These are phyloP conservation scores for Dromococcyx pavoninus DNA, from an alignment of 2,797 vertebrate species.

Conservation along the genomic window DNA sequence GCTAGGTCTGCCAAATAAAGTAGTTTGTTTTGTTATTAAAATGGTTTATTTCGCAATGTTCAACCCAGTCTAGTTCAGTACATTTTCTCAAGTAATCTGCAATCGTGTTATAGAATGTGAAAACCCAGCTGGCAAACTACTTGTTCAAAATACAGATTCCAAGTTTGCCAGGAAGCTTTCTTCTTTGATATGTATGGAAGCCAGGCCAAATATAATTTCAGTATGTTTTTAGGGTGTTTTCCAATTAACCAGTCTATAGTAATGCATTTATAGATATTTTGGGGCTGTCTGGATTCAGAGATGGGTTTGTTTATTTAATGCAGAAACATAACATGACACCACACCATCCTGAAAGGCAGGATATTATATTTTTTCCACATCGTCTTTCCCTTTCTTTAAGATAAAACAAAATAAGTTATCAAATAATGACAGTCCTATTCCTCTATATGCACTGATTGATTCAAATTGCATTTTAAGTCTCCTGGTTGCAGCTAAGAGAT, in stretches of 20 bases:
- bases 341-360: neutral
- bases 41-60: neutral
- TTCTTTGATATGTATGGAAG: neutral
- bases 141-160: neutral
- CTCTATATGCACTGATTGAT: neutral
- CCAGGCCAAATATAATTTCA: neutral
- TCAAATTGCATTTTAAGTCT: neutral
- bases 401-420: neutral
- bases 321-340: neutral
- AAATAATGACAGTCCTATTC: neutral
- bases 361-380: neutral
- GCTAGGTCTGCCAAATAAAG: neutral
- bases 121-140: neutral
- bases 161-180: neutral
- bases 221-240: neutral
- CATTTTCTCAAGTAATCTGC: neutral
- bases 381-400: neutral
- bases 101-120: neutral
- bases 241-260: neutral
- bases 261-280: neutral
- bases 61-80: neutral
- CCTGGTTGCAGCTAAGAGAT: neutral
- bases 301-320: neutral
- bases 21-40: neutral
- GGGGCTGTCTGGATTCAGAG: neutral